Evolutionary conservation across 2,888 invertebrate species (phyloP).

Genomic region (Selenia dentaria): DNA sequence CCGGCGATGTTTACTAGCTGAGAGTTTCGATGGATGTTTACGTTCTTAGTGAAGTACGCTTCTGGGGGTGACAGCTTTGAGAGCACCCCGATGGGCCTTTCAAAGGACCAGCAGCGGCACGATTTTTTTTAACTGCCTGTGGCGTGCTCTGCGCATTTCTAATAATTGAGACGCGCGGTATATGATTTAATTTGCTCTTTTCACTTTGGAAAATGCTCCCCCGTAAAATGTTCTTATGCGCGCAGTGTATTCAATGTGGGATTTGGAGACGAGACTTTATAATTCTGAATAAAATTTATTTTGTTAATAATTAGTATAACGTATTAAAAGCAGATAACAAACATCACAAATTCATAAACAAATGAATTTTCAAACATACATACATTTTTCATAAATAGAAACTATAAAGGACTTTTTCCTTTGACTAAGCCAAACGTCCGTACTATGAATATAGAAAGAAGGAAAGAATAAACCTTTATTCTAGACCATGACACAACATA

Average conservation of each 20-base stretch:
- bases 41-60: constrained; percentile 63
- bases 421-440: too few relatives aligned
- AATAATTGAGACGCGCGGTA: constrained; percentile 77
- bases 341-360: too few relatives aligned
- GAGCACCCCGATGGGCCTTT: constrained; percentile 76
- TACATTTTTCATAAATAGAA: too few relatives aligned
- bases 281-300: neutral
- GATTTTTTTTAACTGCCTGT: constrained; percentile 74
- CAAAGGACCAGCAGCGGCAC: constrained; percentile 73
- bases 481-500: too few relatives aligned
- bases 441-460: too few relatives aligned
- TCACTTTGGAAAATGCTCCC: constrained; percentile 61
- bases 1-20: constrained; percentile 51
- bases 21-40: constrained; percentile 54
- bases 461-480: too few relatives aligned
- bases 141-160: constrained; percentile 68
- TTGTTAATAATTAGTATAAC: too few relatives aligned
- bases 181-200: constrained; percentile 82
- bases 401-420: too few relatives aligned
- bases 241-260: constrained; percentile 39
- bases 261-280: constrained; percentile 28
- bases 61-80: constrained; percentile 81
- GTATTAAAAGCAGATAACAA: too few relatives aligned
- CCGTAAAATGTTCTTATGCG: constrained; percentile 51
- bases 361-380: too few relatives aligned